Percentiles rank a stretch among this genome's conserved stretches.
Conservation (phyloP, 2,797 vertebrate genomes). For the Hozukius guyotensis region DNA sequence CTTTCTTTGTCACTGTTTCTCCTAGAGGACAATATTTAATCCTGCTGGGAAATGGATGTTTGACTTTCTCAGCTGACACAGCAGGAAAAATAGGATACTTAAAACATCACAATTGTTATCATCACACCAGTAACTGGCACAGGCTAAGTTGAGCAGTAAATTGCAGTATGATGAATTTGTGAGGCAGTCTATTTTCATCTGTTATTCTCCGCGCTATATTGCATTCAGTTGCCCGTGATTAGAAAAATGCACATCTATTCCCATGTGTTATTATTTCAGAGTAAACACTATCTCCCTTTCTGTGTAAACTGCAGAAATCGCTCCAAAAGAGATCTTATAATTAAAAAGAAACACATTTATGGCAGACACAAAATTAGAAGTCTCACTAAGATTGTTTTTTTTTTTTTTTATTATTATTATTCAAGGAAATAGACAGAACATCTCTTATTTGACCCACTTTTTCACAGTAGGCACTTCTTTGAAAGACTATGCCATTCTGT, state of each 20-base stretch:
- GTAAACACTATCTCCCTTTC: not conserved
- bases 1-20: slow-evolving; percentile 44
- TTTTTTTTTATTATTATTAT: not conserved
- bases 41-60: slow-evolving; percentile 7
- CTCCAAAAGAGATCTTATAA: not conserved
- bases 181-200: slow-evolving; percentile 10
- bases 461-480: not conserved
- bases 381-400: not conserved
- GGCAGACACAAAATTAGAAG: not conserved
- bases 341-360: not conserved
- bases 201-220: slow-evolving; percentile 3
- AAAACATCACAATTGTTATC: slow-evolving; percentile 16
- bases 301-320: not conserved
- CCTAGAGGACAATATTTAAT: slow-evolving; percentile 18
- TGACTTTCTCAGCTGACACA: slow-evolving; percentile 7
- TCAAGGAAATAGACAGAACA: not conserved
- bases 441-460: not conserved
- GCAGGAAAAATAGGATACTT: not conserved
- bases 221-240: not conserved
- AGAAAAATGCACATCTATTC: not conserved
- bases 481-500: not conserved
- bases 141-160: not conserved
- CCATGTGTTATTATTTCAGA: not conserved
- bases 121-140: slow-evolving; percentile 7
- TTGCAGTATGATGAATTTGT: slow-evolving; percentile 14